Conservation (phyloP, 2,888 invertebrate species). For the Rapana venosa region DNA sequence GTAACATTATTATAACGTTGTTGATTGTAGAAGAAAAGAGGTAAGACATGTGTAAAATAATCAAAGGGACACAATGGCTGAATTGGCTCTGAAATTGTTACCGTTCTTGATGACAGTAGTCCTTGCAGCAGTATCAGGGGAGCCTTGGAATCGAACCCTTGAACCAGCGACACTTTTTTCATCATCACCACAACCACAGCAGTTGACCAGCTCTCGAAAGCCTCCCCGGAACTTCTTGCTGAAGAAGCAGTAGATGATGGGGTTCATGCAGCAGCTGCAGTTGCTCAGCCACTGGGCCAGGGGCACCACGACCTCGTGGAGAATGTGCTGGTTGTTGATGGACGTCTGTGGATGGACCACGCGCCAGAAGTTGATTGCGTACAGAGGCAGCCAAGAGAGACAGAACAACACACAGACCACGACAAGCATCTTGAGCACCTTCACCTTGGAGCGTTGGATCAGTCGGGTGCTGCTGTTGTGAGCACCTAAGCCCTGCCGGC, state of each 20-base stretch:
- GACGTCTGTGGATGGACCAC: slow-evolving; percentile 84
- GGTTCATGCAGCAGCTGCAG: slow-evolving; percentile 96
- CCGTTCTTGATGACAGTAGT: slow-evolving; percentile 12
- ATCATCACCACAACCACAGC: slow-evolving; percentile 40
- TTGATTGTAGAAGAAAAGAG: too few relatives aligned
- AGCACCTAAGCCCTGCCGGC: slow-evolving; percentile 90
- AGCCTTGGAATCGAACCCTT: slow-evolving; percentile 22
- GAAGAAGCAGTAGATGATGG: slow-evolving; percentile 95
- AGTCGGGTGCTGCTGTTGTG: slow-evolving; percentile 74
- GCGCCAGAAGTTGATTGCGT: slow-evolving; percentile 83
- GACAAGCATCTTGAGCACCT: slow-evolving; percentile 95
- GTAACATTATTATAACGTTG: too few relatives aligned
- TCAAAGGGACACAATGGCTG: slow-evolving; percentile 8
- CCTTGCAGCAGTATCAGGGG: neutral
- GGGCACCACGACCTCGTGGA: slow-evolving; percentile 87
- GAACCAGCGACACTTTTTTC: neutral
- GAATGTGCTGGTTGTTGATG: slow-evolving; percentile 81
- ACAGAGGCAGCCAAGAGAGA: slow-evolving; percentile 93
- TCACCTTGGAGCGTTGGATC: slow-evolving; percentile 90
- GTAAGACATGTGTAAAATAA: too few relatives aligned
- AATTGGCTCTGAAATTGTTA: neutral
- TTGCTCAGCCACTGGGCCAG: slow-evolving; percentile 96
- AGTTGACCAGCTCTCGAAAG: slow-evolving; percentile 80
- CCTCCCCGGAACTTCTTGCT: slow-evolving; percentile 95
- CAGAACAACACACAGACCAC: slow-evolving; percentile 94